A percentile compares a stretch with the other conserved stretches of the same genome.
phyloP scores from a whole-genome alignment of 2,797 vertebrate species.

The Ficedula albicollis region DNA sequence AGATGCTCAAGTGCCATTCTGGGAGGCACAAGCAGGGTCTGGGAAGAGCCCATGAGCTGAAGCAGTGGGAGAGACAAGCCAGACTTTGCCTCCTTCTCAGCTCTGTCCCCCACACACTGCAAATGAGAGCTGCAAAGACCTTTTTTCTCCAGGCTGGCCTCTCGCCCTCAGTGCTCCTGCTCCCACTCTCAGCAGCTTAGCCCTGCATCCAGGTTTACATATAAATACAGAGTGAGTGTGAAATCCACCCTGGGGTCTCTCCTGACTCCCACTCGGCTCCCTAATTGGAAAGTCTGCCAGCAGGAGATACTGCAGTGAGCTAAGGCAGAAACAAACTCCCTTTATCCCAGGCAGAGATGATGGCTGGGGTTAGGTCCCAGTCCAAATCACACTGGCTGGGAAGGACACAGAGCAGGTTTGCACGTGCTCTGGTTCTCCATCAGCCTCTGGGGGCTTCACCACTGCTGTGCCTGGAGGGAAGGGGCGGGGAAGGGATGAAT shows the following conservation, averaged over 20 bases:
- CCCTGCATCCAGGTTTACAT: constrained; percentile 56
- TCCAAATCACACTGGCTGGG: neutral
- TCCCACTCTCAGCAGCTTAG: constrained; percentile 49
- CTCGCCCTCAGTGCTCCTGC: neutral
- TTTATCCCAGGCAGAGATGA: constrained; percentile 15
- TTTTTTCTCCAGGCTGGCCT: neutral
- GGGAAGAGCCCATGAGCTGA: neutral
- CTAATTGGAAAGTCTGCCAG: constrained; percentile 63
- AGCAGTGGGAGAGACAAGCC: neutral
- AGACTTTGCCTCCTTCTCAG: neutral
- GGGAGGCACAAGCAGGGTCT: neutral
- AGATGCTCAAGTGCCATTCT: neutral
- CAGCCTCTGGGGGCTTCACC: neutral
- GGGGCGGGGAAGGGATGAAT: neutral
- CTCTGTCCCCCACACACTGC: constrained; percentile 1
- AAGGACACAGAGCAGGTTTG: neutral
- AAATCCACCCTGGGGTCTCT: constrained; percentile 67
- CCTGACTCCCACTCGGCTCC: constrained; percentile 59
- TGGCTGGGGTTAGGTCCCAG: neutral
- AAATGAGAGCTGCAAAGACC: constrained; percentile 19
- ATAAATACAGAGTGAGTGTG: constrained; percentile 58
- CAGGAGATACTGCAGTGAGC: constrained; percentile 55
- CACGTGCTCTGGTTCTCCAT: neutral
- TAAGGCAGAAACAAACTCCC: constrained; percentile 39
- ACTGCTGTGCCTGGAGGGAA: neutral